These are phyloP conservation scores for Drosophila vallismaia DNA, from an alignment of 2,888 invertebrate genomes.

Conservation along the genomic window DNA sequence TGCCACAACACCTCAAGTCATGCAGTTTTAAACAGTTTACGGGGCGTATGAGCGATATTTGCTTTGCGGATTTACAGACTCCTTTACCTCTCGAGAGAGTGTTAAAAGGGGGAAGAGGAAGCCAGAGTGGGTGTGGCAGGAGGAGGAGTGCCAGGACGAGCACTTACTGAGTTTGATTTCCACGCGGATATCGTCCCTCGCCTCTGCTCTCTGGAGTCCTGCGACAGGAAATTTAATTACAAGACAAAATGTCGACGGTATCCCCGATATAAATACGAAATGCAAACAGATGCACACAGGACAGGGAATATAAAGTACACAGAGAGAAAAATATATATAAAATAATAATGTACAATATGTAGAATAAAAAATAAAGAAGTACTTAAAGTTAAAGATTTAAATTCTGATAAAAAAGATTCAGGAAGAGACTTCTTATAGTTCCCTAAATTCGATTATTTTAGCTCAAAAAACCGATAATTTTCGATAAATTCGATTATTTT, in stretches of 20 bases:
- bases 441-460: too few relatives aligned
- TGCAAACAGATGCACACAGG: slow-evolving; percentile 50
- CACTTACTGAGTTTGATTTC: slow-evolving; percentile 64
- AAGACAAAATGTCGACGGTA: slow-evolving; percentile 67
- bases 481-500: too few relatives aligned
- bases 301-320: slow-evolving; percentile 6
- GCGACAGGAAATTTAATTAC: slow-evolving; percentile 68
- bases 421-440: too few relatives aligned
- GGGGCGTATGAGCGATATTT: slow-evolving; percentile 76
- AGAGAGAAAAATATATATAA: not conserved
- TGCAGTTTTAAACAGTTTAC: slow-evolving; percentile 77
- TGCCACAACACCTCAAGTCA: slow-evolving; percentile 44
- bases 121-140: too few relatives aligned
- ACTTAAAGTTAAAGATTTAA: too few relatives aligned
- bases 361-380: too few relatives aligned
- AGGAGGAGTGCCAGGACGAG: slow-evolving; percentile 18
- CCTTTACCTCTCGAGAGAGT: not conserved
- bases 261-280: slow-evolving; percentile 62
- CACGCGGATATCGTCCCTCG: slow-evolving; percentile 27
- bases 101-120: not conserved
- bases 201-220: slow-evolving; percentile 17
- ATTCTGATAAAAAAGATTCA: too few relatives aligned
- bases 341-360: too few relatives aligned
- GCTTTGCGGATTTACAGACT: slow-evolving; percentile 26
- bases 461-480: too few relatives aligned